phyloP scores from a whole-genome alignment of 2,113 vertebrate species.

The Odontesthes bonariensis region DNA sequence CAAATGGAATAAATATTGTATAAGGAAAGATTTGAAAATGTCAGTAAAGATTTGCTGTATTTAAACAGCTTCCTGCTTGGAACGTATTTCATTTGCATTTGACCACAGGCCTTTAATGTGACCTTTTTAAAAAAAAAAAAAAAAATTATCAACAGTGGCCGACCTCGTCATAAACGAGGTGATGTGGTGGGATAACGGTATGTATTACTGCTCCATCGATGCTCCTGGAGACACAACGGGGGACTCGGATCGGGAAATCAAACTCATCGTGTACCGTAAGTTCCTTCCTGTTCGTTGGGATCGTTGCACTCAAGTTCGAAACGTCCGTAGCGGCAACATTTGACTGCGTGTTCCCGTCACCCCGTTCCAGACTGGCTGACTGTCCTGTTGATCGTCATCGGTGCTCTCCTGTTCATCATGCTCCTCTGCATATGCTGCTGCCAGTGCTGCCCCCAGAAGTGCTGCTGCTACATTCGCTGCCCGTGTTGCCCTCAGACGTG shows the following conservation, averaged over 20 bases:
- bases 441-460: slow-evolving; percentile 96
- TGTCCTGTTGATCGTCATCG: slow-evolving; percentile 90
- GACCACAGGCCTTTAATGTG: not conserved
- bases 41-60: not conserved
- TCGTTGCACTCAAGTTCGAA: not conserved
- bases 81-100: not conserved
- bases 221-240: slow-evolving; percentile 92
- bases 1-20: too few species aligned
- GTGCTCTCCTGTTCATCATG: slow-evolving; percentile 87
- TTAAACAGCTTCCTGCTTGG: not conserved
- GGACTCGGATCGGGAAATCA: slow-evolving; percentile 90
- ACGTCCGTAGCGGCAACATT: not conserved
- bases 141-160: slow-evolving; percentile 86
- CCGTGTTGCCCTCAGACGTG: slow-evolving; percentile 93
- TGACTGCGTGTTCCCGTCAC: not conserved
- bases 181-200: slow-evolving; percentile 99
- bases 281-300: not conserved
- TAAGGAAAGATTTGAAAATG: not conserved
- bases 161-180: slow-evolving; percentile 94
- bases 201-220: slow-evolving; percentile 91
- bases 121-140: too few species aligned
- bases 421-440: slow-evolving; percentile 93
- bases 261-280: slow-evolving; percentile 94
- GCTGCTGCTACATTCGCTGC: slow-evolving; percentile 95
- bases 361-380: slow-evolving; percentile 92